phyloP scores from a whole-genome alignment of 2,797 vertebrate species.

The Hemitrygon akajei region DNA sequence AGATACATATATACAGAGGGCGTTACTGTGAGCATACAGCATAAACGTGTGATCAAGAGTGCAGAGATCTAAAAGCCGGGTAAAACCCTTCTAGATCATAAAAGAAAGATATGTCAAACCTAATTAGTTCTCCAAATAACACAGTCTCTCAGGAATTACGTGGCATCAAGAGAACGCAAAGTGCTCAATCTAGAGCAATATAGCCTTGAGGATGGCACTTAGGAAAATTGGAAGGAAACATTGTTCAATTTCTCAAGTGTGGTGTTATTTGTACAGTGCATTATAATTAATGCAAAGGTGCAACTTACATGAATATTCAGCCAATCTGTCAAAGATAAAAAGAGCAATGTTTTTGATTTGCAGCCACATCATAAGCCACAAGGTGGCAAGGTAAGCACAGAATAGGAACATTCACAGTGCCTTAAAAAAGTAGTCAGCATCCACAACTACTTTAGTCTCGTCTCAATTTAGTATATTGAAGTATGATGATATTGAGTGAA shows the following conservation, averaged over 20 bases:
- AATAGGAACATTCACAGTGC: background rate
- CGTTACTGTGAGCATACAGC: background rate
- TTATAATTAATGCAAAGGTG: background rate
- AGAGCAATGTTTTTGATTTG: background rate
- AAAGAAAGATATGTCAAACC: background rate
- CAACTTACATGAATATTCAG: background rate
- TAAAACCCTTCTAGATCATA: background rate
- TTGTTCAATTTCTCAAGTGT: background rate
- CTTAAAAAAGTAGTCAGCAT: too few relatives aligned
- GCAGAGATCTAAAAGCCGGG: background rate
- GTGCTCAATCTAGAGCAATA: background rate
- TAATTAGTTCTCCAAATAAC: background rate
- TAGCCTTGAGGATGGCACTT: background rate
- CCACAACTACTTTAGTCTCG: too few relatives aligned
- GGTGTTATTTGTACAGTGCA: too few relatives aligned
- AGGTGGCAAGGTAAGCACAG: background rate
- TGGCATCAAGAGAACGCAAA: background rate
- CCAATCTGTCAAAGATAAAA: background rate
- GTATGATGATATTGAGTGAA: too few relatives aligned
- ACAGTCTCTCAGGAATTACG: background rate
- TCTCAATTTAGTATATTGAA: too few relatives aligned
- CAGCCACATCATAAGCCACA: background rate
- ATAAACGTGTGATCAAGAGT: background rate
- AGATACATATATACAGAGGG: background rate
- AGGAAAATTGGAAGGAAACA: background rate